These are phyloP conservation scores for Drepanosiphum platanoidis DNA, from an alignment of 2,888 invertebrate genomes.

Conservation along the genomic window DNA sequence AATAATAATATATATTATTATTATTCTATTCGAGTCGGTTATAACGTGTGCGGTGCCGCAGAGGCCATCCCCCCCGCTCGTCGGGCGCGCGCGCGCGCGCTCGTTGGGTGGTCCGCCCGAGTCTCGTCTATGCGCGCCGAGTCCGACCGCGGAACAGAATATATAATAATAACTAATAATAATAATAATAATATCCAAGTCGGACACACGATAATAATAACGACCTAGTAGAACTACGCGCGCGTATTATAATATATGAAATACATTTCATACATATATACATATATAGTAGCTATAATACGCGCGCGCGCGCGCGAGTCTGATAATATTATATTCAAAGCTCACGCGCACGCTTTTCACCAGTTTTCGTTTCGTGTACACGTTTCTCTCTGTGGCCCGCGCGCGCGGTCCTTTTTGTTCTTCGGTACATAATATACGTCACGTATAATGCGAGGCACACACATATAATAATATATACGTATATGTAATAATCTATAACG, in stretches of 20 bases:
- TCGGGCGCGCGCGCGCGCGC: slow-evolving; percentile 22
- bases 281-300: not conserved
- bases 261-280: not conserved
- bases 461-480: not conserved
- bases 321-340: slow-evolving; percentile 44
- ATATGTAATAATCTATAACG: not conserved
- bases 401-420: not conserved
- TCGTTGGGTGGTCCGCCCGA: slow-evolving; percentile 55
- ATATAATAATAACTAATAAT: too few relatives aligned
- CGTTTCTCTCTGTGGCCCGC: not conserved
- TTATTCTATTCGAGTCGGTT: slow-evolving; percentile 5
- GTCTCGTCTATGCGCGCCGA: slow-evolving; percentile 45
- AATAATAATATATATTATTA: slow-evolving; percentile 17
- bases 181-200: too few relatives aligned
- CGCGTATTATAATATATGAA: not conserved
- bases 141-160: slow-evolving; percentile 29
- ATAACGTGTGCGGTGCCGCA: not conserved
- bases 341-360: slow-evolving; percentile 60
- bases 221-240: not conserved
- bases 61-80: slow-evolving; percentile 28
- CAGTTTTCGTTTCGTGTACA: slow-evolving; percentile 42
- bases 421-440: not conserved
- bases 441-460: not conserved
- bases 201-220: slow-evolving; percentile 27
- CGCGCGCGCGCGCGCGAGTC: not conserved